Base-by-base conservation (phyloP, 1,140 invertebrate genomes). In the Drosophila setifemur region DNA sequence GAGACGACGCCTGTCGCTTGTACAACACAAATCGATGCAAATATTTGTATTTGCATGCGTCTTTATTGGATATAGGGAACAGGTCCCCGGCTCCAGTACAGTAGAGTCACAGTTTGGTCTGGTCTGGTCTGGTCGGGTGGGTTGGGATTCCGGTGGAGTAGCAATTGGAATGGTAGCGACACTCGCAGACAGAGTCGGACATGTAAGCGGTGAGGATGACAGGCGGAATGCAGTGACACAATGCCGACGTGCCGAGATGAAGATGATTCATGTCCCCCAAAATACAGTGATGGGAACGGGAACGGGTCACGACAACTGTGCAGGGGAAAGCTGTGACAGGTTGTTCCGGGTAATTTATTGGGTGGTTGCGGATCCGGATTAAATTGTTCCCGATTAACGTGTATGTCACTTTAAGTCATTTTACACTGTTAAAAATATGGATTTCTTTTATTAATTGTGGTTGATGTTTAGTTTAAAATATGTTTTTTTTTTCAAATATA, bases 1-100 rank as follows among this genome's bases (percentile, higher is more conserved):
- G 6, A 18, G 31, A 21, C 50, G 45, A 42, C 47, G 74, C 69
- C 63, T 58, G 52, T 19, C 53, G 57, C 74, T 57, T 28, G 44
- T 55, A 85, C 54, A 79, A 85, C 79, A 75, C 81, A 86, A 85
- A 85, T 85, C 81, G 81, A 85, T 86, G 81, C 82, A 85, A 85
- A 85, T 85, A 86, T 85, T 85, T 85, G 67, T 86, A 76, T 85
- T 86, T 86, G 68, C 81, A 81, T 75, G 72, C 71, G 73, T 64
- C 73, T 83, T 83, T 71, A 73, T 81, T 74, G 70, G 35, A 44
- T 55, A 63, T 68, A 25, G 52, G 53, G 48, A 37, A 33, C 69
- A 78, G 40, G 64, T 26, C 29, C 25, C 18, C 23, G 11, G 31
- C 19, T n/a, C 9, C 9, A 64, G 11, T 47, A 47, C 40, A 66